Evolutionary conservation across 1,140 invertebrate species (phyloP).

Genomic region (Cecropterus lyciades): DNA sequence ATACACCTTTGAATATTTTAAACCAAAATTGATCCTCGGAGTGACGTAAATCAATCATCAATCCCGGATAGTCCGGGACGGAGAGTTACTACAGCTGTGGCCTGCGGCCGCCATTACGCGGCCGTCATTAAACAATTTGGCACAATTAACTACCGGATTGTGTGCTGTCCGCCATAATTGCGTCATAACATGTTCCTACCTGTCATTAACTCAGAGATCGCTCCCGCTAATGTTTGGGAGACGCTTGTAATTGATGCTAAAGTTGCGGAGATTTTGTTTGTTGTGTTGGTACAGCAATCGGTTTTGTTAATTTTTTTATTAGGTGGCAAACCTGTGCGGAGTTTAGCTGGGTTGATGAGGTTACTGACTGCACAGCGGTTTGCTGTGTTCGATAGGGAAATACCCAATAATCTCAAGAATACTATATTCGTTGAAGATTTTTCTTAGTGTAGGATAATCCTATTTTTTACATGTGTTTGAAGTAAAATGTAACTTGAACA

Average conservation of each 20-base stretch:
- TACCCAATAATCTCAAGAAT: too few relatives aligned
- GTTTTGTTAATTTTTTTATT: slow-evolving; percentile 28
- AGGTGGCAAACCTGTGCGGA: slow-evolving; percentile 1
- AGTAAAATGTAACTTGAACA: too few relatives aligned
- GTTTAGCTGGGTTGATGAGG: not conserved
- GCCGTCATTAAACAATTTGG: slow-evolving; percentile 79
- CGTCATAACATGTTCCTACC: slow-evolving; percentile 70
- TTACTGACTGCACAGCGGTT: not conserved
- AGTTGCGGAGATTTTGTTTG: slow-evolving; percentile 48
- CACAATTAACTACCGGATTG: slow-evolving; percentile 82
- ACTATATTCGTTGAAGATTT: too few relatives aligned
- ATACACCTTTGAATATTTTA: not conserved
- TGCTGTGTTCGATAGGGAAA: too few relatives aligned
- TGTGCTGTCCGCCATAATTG: slow-evolving; percentile 64
- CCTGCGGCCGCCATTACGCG: slow-evolving; percentile 56
- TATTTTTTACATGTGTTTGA: too few relatives aligned
- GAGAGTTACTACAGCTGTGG: slow-evolving; percentile 21
- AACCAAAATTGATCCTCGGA: not conserved
- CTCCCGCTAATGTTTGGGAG: slow-evolving; percentile 55
- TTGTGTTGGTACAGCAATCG: slow-evolving; percentile 28
- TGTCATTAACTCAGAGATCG: slow-evolving; percentile 63
- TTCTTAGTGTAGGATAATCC: too few relatives aligned
- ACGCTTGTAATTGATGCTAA: slow-evolving; percentile 61
- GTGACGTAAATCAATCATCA: not conserved
- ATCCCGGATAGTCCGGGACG: slow-evolving; percentile 14